Base-by-base conservation (phyloP, 2,888 invertebrate genomes). In the Phortica okadai region DNA sequence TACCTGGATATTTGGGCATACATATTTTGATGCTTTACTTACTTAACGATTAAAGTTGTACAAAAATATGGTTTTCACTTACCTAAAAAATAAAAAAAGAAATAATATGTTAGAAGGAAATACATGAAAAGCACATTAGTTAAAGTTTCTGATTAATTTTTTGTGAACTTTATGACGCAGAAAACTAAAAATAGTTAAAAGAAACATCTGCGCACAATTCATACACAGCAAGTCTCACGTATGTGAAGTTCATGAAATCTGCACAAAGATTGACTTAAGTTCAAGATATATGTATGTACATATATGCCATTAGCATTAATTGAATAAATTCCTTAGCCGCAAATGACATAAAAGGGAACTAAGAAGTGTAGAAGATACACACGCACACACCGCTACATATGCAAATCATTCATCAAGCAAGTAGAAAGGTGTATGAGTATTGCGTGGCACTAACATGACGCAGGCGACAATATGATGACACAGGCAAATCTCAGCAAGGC, bases 1-100 rank as follows among this genome's bases (percentile, higher is more conserved):
- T 75, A 76, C 54, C 64, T 44, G 41, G 16, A 70, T 70, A 66
- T 77, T 44, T 54, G 69, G 69, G 73, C 76, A 74, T 78, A 79
- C 78, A 78, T 79, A 79, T 76, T 78, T 66, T 33, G 41, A 42
- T 44, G 80, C 76, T 33, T 33, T 33, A 33, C 33, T 33, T 33
- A 33, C 33, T 33, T 33, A 33, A 33, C 33, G 69, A 66, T 59
- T 78, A 73, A 78, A 80, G 80, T 78, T 76, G 78, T 74, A 74
- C 77, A 80, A 82, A 79, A 74, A 66, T 54, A 14, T 58, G 16
- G 10, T 11, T 42, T 42, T 73, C 80, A 84, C 85, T 86, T 87
- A 86, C 85, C 85, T 86, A 84, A 45, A 87, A 87, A 56, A 59
- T 76, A 73, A 77, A 70, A 83, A 78, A 82, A 25, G 66, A 76